Conservation (phyloP, 2,113 vertebrate genomes). For the Oceanites oceanicus region DNA sequence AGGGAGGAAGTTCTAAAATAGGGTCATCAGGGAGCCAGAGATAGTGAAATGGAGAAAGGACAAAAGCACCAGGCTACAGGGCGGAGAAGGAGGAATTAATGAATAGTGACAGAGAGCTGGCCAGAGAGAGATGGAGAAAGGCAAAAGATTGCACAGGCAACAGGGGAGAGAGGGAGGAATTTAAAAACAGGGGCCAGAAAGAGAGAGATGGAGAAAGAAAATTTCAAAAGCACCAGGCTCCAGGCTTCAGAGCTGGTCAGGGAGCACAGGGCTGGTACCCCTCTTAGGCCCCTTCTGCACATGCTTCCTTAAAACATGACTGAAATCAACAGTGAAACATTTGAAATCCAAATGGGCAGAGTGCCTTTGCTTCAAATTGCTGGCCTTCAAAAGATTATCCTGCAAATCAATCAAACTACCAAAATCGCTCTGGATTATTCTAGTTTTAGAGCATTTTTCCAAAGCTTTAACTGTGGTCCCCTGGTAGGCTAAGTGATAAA, state of each 20-base stretch:
- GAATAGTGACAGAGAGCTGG: no score
- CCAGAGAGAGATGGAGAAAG: no score
- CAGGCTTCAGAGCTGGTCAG: not conserved
- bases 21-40: no score
- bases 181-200: no score
- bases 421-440: not conserved
- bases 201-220: not conserved
- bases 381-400: not conserved
- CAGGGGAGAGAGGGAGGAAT: no score
- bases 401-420: not conserved
- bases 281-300: not conserved
- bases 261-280: not conserved
- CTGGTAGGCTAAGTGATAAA: not conserved
- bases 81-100: no score
- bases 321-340: not conserved
- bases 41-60: no score
- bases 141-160: no score
- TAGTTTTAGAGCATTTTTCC: not conserved
- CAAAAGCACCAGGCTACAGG: no score
- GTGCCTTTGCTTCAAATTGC: not conserved
- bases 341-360: not conserved
- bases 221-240: not conserved
- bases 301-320: not conserved
- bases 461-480: not conserved
- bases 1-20: no score